Conservation (phyloP, 53 echinoderm and acorn worm species). For the Apostichopus leukothele region DNA sequence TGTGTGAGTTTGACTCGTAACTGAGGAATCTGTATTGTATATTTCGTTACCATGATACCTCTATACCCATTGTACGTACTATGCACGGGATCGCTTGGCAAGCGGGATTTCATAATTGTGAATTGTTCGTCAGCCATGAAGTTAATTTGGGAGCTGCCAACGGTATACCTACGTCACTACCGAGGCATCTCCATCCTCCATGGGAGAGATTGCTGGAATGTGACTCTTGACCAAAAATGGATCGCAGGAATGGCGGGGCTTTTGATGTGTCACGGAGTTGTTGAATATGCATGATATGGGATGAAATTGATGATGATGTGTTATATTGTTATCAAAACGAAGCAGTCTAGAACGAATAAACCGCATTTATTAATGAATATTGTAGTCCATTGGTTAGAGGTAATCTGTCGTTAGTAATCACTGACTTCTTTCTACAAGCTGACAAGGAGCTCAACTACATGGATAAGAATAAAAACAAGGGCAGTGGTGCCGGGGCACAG, state of each 20-base stretch:
- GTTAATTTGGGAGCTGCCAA: slow-evolving; percentile 25
- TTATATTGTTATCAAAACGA: no score
- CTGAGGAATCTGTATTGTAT: background rate
- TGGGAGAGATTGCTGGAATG: slow-evolving; percentile 17
- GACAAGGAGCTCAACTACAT: background rate
- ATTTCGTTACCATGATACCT: background rate
- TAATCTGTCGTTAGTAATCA: background rate
- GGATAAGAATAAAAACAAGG: no score
- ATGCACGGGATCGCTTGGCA: background rate
- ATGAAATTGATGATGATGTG: background rate
- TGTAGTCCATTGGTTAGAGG: no score
- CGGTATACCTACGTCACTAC: slow-evolving; percentile 6
- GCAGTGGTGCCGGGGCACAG: no score
- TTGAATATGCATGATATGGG: slow-evolving; percentile 19
- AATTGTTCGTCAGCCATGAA: background rate
- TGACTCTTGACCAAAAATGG: slow-evolving; percentile 45
- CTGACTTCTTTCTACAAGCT: background rate
- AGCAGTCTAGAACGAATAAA: no score
- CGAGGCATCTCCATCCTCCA: slow-evolving; percentile 8
- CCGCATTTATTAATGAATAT: no score
- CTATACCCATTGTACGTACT: background rate
- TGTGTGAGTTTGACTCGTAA: slow-evolving; percentile 1
- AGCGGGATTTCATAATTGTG: background rate
- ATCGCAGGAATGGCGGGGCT: slow-evolving; percentile 42
- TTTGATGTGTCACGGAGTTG: slow-evolving; percentile 19